Conservation (phyloP, 2,797 vertebrate genomes). For the Philypnodon macrostomus region DNA sequence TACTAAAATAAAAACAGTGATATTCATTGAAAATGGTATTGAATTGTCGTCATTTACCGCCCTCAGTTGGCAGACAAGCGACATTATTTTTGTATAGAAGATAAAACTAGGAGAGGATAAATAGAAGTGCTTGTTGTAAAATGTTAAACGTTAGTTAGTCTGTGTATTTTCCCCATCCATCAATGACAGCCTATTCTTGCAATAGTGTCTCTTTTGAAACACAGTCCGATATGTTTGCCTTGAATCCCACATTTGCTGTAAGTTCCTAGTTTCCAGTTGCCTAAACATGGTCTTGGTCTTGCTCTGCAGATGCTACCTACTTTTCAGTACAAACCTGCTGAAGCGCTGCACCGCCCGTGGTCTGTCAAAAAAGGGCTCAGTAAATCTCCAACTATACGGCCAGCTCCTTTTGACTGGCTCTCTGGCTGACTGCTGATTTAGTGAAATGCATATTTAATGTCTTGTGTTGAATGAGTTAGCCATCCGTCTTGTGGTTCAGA, state of each 20-base stretch:
- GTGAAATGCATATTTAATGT: slow-evolving; percentile 63
- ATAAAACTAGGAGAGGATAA: no score
- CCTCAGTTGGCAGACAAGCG: no score
- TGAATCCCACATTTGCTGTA: slow-evolving; percentile 50
- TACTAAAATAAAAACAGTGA: no score
- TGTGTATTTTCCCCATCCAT: no score
- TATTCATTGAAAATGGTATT: no score
- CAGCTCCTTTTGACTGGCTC: slow-evolving; percentile 29
- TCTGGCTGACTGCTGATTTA: slow-evolving; percentile 47
- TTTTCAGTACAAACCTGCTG: slow-evolving; percentile 6
- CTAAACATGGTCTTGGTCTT: slow-evolving; percentile 40
- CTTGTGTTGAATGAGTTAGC: slow-evolving; percentile 42
- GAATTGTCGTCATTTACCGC: no score
- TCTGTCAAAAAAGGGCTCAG: slow-evolving; percentile 31
- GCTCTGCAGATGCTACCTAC: slow-evolving; percentile 14
- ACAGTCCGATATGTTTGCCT: slow-evolving; percentile 58
- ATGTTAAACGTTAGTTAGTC: no score
- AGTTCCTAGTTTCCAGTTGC: slow-evolving; percentile 42
- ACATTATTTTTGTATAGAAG: no score
- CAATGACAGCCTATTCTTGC: slow-evolving; percentile 36
- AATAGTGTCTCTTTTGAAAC: slow-evolving; percentile 27
- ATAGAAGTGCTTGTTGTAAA: no score
- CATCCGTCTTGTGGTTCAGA: slow-evolving; percentile 50
- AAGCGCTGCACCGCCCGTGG: slow-evolving; percentile 25
- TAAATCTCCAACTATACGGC: slow-evolving; percentile 38